Conservation (phyloP, 2,888 invertebrate species). For the Amiota communis region DNA sequence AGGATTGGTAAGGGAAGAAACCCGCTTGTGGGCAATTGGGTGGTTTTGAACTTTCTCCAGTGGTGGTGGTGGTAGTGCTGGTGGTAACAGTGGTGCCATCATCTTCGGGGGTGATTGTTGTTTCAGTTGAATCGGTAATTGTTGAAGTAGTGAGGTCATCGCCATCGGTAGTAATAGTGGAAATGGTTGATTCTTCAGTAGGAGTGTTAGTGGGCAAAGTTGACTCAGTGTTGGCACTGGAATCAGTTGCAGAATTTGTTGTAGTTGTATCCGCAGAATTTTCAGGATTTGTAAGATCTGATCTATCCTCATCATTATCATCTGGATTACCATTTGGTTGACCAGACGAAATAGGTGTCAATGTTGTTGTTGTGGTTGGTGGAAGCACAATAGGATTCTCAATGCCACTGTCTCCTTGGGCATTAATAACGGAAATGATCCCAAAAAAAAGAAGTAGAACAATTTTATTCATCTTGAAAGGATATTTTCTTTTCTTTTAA, state of each 20-base stretch:
- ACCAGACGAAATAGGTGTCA: neutral
- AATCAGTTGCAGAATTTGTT: neutral
- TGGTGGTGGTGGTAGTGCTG: slow-evolving; percentile 9
- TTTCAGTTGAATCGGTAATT: slow-evolving; percentile 3
- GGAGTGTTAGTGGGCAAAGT: no score
- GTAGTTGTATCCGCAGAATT: slow-evolving; percentile 11
- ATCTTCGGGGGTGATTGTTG: slow-evolving; percentile 23
- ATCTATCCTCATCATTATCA: slow-evolving; percentile 8
- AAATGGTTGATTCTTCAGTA: neutral
- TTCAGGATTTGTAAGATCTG: slow-evolving; percentile 19
- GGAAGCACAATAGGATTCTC: slow-evolving; percentile 54
- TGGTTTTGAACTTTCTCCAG: slow-evolving; percentile 25
- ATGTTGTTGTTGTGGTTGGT: slow-evolving; percentile 17
- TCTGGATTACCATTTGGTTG: slow-evolving; percentile 7
- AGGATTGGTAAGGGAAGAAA: slow-evolving; percentile 49
- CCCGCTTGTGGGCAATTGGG: slow-evolving; percentile 46
- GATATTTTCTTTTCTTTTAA: no score
- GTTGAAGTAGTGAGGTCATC: slow-evolving; percentile 10
- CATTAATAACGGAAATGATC: neutral
- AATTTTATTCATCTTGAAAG: no score
- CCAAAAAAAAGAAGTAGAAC: no score
- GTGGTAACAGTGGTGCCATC: slow-evolving; percentile 23
- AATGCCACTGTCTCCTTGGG: slow-evolving; percentile 43
- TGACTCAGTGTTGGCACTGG: neutral
- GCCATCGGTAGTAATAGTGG: neutral